Conservation (phyloP, 2,113 vertebrate species). For the Carassius carassius region DNA sequence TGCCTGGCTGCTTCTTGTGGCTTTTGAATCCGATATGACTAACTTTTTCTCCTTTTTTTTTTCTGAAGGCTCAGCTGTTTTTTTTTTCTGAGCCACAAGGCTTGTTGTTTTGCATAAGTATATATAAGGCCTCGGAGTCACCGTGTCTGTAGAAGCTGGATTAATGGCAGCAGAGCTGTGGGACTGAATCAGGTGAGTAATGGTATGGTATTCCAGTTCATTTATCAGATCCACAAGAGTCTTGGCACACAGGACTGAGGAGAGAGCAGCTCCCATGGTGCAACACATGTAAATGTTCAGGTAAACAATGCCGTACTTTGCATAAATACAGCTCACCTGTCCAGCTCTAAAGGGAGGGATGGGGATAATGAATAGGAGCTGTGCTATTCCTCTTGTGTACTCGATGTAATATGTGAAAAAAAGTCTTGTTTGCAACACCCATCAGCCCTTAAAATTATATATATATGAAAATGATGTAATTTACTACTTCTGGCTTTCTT, state of each 20-base stretch:
- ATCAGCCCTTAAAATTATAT: background rate
- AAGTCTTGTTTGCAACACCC: background rate
- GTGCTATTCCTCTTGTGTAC: constrained; percentile 64
- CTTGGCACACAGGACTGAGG: constrained; percentile 44
- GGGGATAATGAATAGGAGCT: constrained; percentile 64
- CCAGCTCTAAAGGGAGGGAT: constrained; percentile 65
- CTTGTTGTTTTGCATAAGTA: constrained; percentile 54
- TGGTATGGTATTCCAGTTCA: constrained; percentile 48
- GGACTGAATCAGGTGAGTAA: constrained; percentile 55
- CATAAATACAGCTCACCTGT: constrained; percentile 68
- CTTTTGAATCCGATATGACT: background rate
- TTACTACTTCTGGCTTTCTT: background rate
- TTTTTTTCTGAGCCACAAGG: constrained; percentile 43
- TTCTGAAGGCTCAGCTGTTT: constrained; percentile 21
- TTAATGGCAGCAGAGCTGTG: constrained; percentile 49
- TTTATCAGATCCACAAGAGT: constrained; percentile 56
- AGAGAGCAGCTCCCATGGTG: constrained; percentile 43
- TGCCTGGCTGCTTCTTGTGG: constrained; percentile 12
- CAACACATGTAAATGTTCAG: constrained; percentile 50
- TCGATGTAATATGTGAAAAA: constrained; percentile 54
- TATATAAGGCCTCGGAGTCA: constrained; percentile 49
- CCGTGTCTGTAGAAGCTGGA: constrained; percentile 31
- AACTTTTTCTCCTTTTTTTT: background rate
- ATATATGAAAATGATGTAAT: background rate
- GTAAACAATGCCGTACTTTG: constrained; percentile 50